Evolutionary conservation across 1,140 invertebrate genomes (phyloP).

Genomic region (Drosophila burlai): DNA sequence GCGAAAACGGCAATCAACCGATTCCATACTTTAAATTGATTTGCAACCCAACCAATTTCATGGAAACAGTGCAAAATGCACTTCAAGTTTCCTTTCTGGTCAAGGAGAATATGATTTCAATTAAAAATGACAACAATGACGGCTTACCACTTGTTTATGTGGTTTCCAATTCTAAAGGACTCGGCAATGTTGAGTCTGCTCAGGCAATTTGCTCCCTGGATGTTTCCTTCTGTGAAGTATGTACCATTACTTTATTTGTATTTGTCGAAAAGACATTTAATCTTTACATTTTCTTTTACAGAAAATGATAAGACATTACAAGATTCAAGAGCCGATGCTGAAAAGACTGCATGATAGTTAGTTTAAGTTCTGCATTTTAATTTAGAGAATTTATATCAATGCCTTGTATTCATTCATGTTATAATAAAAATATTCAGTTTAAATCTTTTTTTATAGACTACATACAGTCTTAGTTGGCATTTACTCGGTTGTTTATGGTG

Average conservation of each 20-base stretch:
- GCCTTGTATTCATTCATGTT: neutral
- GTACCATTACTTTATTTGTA: neutral
- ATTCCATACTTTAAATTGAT: conserved; percentile 76
- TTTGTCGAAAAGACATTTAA: neutral
- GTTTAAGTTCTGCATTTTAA: neutral
- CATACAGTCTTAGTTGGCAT: no score
- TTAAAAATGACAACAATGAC: conserved; percentile 48
- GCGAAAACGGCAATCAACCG: conserved; percentile 39
- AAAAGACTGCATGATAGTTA: conserved; percentile 34
- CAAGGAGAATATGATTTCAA: conserved; percentile 56
- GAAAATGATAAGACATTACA: conserved; percentile 55
- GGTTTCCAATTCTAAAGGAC: conserved; percentile 2
- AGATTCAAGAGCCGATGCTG: conserved; percentile 52
- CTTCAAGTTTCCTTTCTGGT: conserved; percentile 67
- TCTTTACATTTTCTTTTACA: conserved; percentile 15
- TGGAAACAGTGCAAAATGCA: conserved; percentile 71
- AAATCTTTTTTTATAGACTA: neutral
- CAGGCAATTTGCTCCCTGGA: conserved; percentile 59
- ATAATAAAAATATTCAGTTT: neutral
- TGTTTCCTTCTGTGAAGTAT: conserved; percentile 59
- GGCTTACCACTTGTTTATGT: conserved; percentile 51
- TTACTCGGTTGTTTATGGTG: no score
- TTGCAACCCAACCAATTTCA: conserved; percentile 63
- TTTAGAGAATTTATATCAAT: neutral
- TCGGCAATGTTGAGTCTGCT: conserved; percentile 1